phyloP scores from a whole-genome alignment of 2,797 vertebrate species.

The Glossophaga mutica region DNA sequence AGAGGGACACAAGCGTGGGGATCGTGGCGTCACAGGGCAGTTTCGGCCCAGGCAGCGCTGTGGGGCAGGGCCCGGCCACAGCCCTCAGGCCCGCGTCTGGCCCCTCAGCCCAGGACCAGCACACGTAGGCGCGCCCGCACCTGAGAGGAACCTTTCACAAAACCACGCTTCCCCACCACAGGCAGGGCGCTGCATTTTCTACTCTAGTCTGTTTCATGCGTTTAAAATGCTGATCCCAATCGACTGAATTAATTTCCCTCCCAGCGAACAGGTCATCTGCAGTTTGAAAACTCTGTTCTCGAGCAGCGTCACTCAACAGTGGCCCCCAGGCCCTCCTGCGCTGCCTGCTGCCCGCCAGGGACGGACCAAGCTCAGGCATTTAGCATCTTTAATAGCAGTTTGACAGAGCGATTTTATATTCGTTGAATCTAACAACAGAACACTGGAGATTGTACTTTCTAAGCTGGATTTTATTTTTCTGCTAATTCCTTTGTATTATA shows the following conservation, averaged over 20 bases:
- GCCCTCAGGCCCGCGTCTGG: fast-evolving
- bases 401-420: not conserved
- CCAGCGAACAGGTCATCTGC: not conserved
- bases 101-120: not conserved
- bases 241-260: not conserved
- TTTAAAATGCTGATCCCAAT: not conserved
- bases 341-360: not conserved
- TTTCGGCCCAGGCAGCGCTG: too few relatives aligned
- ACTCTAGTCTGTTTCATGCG: not conserved
- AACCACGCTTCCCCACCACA: not conserved
- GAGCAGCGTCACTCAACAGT: not conserved
- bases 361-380: not conserved
- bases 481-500: not conserved
- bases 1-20: not conserved
- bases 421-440: not conserved
- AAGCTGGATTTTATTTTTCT: not conserved
- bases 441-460: not conserved
- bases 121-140: fast-evolving
- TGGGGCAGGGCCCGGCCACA: not conserved
- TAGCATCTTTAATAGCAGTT: not conserved
- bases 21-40: not conserved
- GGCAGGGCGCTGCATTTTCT: not conserved
- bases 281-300: not conserved
- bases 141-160: not conserved
- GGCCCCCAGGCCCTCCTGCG: fast-evolving